phyloP scores from a whole-genome alignment of 1,140 invertebrate genomes.

The Dendrolimus kikuchii region DNA sequence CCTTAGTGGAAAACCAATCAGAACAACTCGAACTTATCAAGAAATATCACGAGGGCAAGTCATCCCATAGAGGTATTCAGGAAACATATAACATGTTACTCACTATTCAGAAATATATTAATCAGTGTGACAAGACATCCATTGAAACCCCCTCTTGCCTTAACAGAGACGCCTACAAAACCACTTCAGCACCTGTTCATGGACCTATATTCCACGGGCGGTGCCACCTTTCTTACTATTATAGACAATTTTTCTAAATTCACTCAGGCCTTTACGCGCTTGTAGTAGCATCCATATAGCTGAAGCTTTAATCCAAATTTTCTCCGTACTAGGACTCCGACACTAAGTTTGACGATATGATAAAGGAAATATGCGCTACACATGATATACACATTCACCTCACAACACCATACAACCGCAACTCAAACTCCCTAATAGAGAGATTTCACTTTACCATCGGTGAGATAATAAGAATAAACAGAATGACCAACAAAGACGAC shows the following conservation, averaged over 20 bases:
- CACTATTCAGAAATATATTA: too few relatives aligned
- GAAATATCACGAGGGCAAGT: too few relatives aligned
- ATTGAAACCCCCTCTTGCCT: slow-evolving; percentile 15
- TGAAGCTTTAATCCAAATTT: too few relatives aligned
- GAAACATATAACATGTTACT: slow-evolving; percentile 38
- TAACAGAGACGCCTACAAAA: slow-evolving; percentile 25
- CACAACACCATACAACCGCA: slow-evolving; percentile 31
- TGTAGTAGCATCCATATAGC: too few relatives aligned
- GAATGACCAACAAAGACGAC: slow-evolving; percentile 26
- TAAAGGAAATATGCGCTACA: slow-evolving; percentile 24
- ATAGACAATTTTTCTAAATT: slow-evolving; percentile 32
- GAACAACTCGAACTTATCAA: too few relatives aligned
- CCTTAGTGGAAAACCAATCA: too few relatives aligned
- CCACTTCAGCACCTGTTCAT: slow-evolving; percentile 30
- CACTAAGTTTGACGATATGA: too few relatives aligned
- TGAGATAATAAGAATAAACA: slow-evolving; percentile 31
- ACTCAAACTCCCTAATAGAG: slow-evolving; percentile 31
- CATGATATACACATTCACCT: slow-evolving; percentile 27
- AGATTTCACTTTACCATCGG: slow-evolving; percentile 25
- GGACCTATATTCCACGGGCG: slow-evolving; percentile 22
- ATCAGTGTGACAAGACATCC: too few relatives aligned
- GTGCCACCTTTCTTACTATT: slow-evolving; percentile 23
- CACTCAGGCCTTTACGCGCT: slow-evolving; percentile 20
- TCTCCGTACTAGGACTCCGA: too few relatives aligned
- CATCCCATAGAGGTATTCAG: too few relatives aligned